Evolutionary conservation across 2,888 invertebrate species (phyloP), one percentile per base, ranked within the genome.

Genomic region (Argyresthia goedartella): DNA sequence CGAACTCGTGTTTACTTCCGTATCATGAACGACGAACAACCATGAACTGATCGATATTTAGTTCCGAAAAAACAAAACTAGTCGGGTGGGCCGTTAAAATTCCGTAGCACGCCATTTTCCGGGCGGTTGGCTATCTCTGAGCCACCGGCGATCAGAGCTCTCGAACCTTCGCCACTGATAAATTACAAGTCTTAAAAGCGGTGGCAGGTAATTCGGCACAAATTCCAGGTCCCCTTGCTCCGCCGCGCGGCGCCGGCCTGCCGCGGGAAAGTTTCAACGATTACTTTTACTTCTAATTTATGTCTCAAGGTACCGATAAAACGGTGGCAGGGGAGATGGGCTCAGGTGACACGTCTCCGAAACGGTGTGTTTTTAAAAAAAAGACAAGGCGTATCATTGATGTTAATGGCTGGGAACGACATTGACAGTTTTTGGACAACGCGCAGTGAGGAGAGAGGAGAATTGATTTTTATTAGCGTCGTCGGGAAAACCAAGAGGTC

Each of bases 131-230:
- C n/a, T 39, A 39, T 45, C 39, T 42, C 34, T 10, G 41, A 44
- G n/a, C 49, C 49, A 44, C 25, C 53, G 47, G 54, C 52, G 52
- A 54, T 55, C 54, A 53, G 56, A 55, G 71, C 70, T 72, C 76
- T 76, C 71, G 68, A 71, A 71, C 65, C 65, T 67, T 69, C 71
- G 67, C 63, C 67, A 60, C 85, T 89, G 89, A 89, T 89, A 89
- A 89, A 89, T 89, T 88, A 87, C 87, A 78, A 78, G 85, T 82
- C 86, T 88, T 88, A 85, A 81, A 86, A 85, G 81, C 84, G 77
- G 82, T 88, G 89, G 88, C 89, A 89, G 88, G 88, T 89, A 89
- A 89, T 89, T 81, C 78, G 73, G 76, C 73, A 75, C 73, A 78
- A 82, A 81, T 81, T 82, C 73, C 75, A 67, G 67, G 70, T 69